Percentiles rank a stretch among this genome's conserved stretches.
These are phyloP conservation scores for Meandrina meandrites DNA, from an alignment of 92 coral and sea anemone species.

Conservation along the genomic window DNA sequence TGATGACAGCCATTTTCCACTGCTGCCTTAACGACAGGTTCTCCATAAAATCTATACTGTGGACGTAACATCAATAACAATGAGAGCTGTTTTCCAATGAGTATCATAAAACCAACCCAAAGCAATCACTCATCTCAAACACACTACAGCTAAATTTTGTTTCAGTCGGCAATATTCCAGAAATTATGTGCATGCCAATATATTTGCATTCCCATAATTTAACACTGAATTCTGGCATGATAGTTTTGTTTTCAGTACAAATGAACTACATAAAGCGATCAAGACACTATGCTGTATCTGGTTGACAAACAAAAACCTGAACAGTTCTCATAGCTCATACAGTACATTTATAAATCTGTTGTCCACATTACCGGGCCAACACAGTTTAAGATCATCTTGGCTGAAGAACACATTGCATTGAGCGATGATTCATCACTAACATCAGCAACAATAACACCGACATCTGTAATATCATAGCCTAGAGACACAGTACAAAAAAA, in stretches of 20 bases:
- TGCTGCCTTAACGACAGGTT: slow-evolving; percentile 94
- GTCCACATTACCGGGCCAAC: slow-evolving; percentile 83
- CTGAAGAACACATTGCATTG: slow-evolving; percentile 80
- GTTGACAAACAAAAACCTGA: too few species aligned
- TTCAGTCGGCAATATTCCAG: too few species aligned
- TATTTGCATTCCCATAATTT: too few species aligned
- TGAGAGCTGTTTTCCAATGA: neutral
- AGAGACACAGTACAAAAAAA: neutral
- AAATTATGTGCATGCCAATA: too few species aligned
- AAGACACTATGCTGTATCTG: too few species aligned
- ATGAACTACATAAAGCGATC: too few species aligned
- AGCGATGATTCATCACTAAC: slow-evolving; percentile 81
- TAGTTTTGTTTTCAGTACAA: too few species aligned
- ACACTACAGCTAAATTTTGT: too few species aligned
- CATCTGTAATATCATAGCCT: slow-evolving; percentile 78
- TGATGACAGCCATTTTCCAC: slow-evolving; percentile 92
- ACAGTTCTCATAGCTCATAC: too few species aligned
- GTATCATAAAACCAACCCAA: neutral
- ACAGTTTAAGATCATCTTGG: slow-evolving; percentile 85
- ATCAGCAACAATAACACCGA: slow-evolving; percentile 81
- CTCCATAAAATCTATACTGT: slow-evolving; percentile 98
- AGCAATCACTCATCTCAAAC: too few species aligned
- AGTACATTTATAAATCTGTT: too few species aligned
- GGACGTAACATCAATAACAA: neutral
- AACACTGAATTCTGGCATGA: too few species aligned